Conservation (phyloP, 1,140 invertebrate species). For the Eumeta japonica region DNA sequence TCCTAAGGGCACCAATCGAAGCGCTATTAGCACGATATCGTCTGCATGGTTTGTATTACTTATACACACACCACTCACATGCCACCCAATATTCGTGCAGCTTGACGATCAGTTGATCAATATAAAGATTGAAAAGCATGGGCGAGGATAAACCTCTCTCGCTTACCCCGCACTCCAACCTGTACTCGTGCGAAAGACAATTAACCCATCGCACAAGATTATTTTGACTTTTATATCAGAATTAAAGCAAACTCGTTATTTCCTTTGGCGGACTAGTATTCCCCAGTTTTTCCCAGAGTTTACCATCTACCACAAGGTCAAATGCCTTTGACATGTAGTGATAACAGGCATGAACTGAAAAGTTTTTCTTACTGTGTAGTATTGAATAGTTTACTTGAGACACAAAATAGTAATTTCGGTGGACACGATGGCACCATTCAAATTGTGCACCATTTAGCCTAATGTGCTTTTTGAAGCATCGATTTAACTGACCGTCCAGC, state of each 20-base stretch:
- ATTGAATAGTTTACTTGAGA: conserved; percentile 3
- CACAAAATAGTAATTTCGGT: conserved; percentile 1
- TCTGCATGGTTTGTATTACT: too few relatives aligned
- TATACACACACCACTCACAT: too few relatives aligned
- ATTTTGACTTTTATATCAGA: not conserved
- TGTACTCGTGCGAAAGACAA: conserved; percentile 1
- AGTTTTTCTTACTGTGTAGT: conserved; percentile 1
- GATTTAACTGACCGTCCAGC: conserved; percentile 1
- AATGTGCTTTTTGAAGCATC: not conserved
- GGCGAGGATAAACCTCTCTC: not conserved
- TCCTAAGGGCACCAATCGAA: too few relatives aligned
- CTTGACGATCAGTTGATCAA: too few relatives aligned
- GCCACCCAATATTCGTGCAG: too few relatives aligned
- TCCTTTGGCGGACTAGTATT: not conserved
- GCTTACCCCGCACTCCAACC: conserved; percentile 3
- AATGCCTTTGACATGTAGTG: too few relatives aligned
- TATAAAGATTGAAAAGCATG: not conserved
- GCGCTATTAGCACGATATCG: too few relatives aligned
- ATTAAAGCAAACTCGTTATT: not conserved
- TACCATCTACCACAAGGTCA: too few relatives aligned
- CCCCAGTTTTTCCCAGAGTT: too few relatives aligned
- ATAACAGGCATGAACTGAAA: too few relatives aligned
- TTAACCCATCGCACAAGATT: not conserved
- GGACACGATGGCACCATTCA: too few relatives aligned
- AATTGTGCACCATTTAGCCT: conserved; percentile 4